Conservation (phyloP, 2,113 vertebrate genomes). For the Donacobius atricapilla region DNA sequence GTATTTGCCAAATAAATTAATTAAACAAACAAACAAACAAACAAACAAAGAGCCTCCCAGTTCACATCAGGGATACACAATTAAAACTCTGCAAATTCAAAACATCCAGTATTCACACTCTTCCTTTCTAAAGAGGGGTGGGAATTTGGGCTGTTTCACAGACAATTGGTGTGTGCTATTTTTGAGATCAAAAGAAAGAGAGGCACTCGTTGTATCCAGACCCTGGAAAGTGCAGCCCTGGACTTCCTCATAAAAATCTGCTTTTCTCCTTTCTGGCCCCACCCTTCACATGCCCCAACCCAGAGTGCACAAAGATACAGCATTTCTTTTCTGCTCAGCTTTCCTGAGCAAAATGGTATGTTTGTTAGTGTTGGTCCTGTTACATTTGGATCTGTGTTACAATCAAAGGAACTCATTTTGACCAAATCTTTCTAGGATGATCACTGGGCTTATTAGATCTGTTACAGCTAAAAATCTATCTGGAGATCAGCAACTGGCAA, state of each 20-base stretch:
- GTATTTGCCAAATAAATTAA: neutral
- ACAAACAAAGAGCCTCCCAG: neutral
- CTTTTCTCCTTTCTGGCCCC: neutral
- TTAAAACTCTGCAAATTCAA: neutral
- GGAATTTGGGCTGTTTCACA: neutral
- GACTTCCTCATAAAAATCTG: neutral
- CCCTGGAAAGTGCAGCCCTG: neutral
- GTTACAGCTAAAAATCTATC: neutral
- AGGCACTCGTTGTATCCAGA: neutral
- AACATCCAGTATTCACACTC: neutral
- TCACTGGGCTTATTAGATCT: neutral
- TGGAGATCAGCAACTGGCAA: neutral
- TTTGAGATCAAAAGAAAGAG: neutral
- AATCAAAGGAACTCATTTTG: neutral
- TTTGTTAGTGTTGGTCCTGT: neutral
- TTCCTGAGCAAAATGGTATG: neutral
- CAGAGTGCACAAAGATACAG: neutral
- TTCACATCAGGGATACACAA: neutral
- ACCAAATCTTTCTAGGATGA: neutral
- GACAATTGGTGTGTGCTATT: neutral
- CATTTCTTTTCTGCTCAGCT: neutral
- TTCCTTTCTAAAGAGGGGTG: neutral
- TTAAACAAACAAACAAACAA: too few relatives aligned
- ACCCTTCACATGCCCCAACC: neutral
- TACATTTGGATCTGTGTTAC: neutral